These are phyloP conservation scores for Hyposmocoma kahamanoa DNA, from an alignment of 1,140 invertebrate genomes.

Conservation along the genomic window DNA sequence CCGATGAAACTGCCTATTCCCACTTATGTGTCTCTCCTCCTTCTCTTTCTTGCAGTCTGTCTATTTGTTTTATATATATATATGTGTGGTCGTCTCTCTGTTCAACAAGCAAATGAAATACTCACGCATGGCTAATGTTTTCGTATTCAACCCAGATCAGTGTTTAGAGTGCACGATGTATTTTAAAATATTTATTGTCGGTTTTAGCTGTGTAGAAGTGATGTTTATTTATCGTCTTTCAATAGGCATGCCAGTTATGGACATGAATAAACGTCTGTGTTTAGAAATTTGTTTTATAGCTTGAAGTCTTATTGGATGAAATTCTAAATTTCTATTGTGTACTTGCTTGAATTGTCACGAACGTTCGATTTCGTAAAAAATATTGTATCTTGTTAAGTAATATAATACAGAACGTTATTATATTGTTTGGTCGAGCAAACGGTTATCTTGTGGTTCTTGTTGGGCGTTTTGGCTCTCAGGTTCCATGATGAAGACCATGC, in stretches of 20 bases:
- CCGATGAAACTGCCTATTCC: conserved; percentile 33
- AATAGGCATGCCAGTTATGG: conserved; percentile 41
- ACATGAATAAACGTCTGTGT: not conserved
- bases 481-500: conserved; percentile 91
- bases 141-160: conserved; percentile 48
- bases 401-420: too few species aligned
- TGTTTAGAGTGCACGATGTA: conserved; percentile 71
- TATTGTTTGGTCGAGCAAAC: conserved; percentile 32
- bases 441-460: conserved; percentile 71
- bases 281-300: conserved; percentile 15
- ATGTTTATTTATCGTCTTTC: conserved; percentile 42
- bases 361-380: conserved; percentile 7
- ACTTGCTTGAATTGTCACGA: too few species aligned
- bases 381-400: conserved; percentile 1
- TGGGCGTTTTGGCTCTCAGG: conserved; percentile 76
- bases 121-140: conserved; percentile 66
- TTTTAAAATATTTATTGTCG: conserved; percentile 38
- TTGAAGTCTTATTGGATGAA: conserved; percentile 2
- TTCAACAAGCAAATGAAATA: conserved; percentile 38
- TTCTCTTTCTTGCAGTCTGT: conserved; percentile 41
- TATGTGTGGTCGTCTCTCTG: conserved; percentile 43
- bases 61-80: conserved; percentile 40
- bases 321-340: too few species aligned
- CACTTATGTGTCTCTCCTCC: conserved; percentile 39
- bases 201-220: conserved; percentile 57